Evolutionary conservation across 2,888 invertebrate genomes (phyloP), one percentile per base, ranked within the genome.

Genomic region (Hypsopygia costalis): DNA sequence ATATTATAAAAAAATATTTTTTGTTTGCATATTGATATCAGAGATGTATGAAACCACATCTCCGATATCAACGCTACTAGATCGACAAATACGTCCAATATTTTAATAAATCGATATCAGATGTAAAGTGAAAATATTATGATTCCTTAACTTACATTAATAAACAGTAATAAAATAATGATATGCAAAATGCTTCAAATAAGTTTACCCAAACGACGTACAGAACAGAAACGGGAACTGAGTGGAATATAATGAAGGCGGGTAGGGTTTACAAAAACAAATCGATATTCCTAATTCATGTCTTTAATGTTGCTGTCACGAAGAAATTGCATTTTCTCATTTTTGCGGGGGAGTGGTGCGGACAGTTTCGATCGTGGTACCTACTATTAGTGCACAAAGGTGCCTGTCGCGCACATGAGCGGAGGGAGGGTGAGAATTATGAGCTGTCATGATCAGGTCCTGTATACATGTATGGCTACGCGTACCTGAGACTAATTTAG

Each of bases 381-480:
- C 65, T 76, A 69, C 70, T 78, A 81, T 82, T 81, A 79, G 68
- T 71, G 65, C 66, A 85, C 81, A 85, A 85, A 86, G 82, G 74
- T 77, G 69, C 58, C 73, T 80, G 85, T 83, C 83, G 66, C 46
- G 50, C 47, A 62, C 79, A 74, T 55, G 25, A 25, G 40, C 36
- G 43, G 44, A 56, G 58, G 58, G 58, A 64, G 74, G 73, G 73
- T 60, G 75, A 70, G 77, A 83, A 79, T 82, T 85, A 82, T 74
- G 72, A 70, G 65, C 82, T 85, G 87, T 81, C 85, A 81, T 47
- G 36, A 43, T 42, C 85, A 85, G 65, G 45, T 45, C 43, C 53
- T 52, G 57, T 69, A 65, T 55, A 62, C 60, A 36, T 45, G 43
- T 55, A 52, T 47, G 50, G 55, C 51, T 60, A 16, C 16, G 16